Base-by-base conservation (phyloP, 2,888 invertebrate genomes). In the Ophraella communa region DNA sequence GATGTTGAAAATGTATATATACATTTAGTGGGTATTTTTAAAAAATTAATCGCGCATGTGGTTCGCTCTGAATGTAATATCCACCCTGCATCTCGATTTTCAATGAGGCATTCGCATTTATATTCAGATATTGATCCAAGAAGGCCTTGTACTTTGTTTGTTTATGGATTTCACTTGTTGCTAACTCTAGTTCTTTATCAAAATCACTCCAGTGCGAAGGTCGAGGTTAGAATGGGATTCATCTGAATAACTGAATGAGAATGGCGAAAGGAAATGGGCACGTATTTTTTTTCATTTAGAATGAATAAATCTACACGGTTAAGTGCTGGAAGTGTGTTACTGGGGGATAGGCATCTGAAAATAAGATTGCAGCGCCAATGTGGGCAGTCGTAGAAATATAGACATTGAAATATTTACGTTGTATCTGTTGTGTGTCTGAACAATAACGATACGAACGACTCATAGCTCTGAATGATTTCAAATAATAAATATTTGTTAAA, bases 81-180 rank as follows among this genome's bases (percentile, higher is more conserved):
- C 39, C 23, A 27, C 56, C 58, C 51, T 49, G 51, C 42, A n/a
- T n/a, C 45, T 59, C 58, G 27, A 49, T 51, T 58, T 30, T 23
- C 35, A 30, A 45, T 21, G 51, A 23, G 42, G 35, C 35, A 59
- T 49, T 58, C 35, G 17, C 58, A 58, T 59, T 59, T 59, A 59
- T 39, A 59, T 59, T 51, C 58, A 51, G 35, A 39, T 51, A 59
- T 59, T 51, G 58, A 59, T 59, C 58, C 51, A 59, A 51, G 51
- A 39, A 59, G 58, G 51, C 58, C 58, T 59, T 59, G 58, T 59
- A 24, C 49, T 59, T 59, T 59, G 58, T 58, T 58, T 58, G 58
- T 59, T 59, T 59, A 59, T 59, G 51, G 58, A 59, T 59, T 51
- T 59, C 58, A 59, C 58, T 59, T 59, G 58, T 59, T 59, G 58